phyloP scores from a whole-genome alignment of 2,113 vertebrate species.

The Clarias gariepinus region DNA sequence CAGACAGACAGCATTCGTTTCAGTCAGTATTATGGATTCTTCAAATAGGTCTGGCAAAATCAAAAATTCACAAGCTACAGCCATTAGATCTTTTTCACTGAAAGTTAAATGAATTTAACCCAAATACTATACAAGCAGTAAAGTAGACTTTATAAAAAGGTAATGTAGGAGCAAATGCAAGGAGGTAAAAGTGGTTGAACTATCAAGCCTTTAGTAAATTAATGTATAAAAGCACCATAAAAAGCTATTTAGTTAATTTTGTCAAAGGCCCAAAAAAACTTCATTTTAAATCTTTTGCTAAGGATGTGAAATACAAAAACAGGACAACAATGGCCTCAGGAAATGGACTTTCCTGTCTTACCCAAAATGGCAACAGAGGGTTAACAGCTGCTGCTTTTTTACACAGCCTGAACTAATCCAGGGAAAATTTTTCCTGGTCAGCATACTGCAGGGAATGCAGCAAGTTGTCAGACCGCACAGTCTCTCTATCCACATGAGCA shows the following conservation, averaged over 20 bases:
- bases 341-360: slow-evolving; percentile 53
- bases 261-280: not conserved
- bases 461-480: slow-evolving; percentile 9
- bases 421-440: slow-evolving; percentile 51
- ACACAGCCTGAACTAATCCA: slow-evolving; percentile 41
- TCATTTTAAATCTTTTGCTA: not conserved
- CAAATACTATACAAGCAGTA: not conserved
- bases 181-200: slow-evolving; percentile 4
- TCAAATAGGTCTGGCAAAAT: not conserved
- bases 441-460: slow-evolving; percentile 48
- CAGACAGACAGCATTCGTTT: not conserved
- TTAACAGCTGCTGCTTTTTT: slow-evolving; percentile 41
- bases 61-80: not conserved
- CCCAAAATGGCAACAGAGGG: slow-evolving; percentile 50
- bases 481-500: slow-evolving; percentile 18
- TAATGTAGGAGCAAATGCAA: not conserved
- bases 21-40: not conserved
- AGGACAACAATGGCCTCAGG: slow-evolving; percentile 48
- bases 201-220: not conserved
- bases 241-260: not conserved
- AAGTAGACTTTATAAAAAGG: not conserved
- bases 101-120: not conserved
- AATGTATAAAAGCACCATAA: not conserved
- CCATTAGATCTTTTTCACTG: not conserved
- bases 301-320: slow-evolving; percentile 31